Evolutionary conservation across 2,113 vertebrate genomes (phyloP).

Genomic region (Tylochromis polylepis): DNA sequence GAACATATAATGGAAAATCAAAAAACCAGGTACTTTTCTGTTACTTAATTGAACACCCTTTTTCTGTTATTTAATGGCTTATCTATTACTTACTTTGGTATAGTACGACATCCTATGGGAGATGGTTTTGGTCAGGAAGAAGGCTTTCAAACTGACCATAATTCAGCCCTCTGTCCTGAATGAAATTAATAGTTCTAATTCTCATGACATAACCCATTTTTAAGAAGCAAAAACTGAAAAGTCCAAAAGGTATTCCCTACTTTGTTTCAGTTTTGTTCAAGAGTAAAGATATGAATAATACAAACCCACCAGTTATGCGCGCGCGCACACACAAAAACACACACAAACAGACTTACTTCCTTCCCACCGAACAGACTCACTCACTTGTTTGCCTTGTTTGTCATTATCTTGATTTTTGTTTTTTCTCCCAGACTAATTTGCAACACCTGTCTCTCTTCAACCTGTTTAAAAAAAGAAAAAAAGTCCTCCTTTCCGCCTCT

Average conservation of each 20-base stretch:
- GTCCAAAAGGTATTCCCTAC: neutral
- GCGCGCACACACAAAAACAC: neutral
- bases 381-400: neutral
- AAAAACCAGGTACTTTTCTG: neutral
- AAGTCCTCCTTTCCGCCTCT: neutral
- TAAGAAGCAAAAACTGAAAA: neutral
- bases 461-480: neutral
- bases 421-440: neutral
- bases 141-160: neutral
- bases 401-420: neutral
- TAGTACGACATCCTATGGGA: neutral
- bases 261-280: neutral
- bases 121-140: neutral
- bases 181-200: neutral
- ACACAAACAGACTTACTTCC: neutral
- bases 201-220: neutral
- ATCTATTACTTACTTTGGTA: neutral
- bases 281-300: conserved; percentile 9
- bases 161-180: neutral
- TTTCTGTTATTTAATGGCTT: neutral
- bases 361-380: neutral
- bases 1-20: neutral
- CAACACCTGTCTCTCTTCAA: neutral
- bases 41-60: neutral
- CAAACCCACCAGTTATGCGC: neutral